phyloP scores from a whole-genome alignment of 2,113 vertebrate genomes.

The Epinephelus fuscoguttatus region DNA sequence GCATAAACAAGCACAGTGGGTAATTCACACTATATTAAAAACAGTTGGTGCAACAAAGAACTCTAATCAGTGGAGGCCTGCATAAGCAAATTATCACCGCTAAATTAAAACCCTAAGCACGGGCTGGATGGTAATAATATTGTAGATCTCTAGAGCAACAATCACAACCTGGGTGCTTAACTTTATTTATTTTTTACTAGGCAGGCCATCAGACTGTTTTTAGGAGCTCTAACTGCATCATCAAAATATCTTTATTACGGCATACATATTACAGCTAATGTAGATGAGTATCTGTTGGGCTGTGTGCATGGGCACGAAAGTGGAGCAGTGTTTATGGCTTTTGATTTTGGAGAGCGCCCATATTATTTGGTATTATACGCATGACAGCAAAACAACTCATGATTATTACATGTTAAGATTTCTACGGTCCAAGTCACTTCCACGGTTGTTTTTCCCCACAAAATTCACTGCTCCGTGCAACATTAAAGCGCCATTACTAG shows the following conservation, averaged over 20 bases:
- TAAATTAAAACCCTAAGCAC: constrained; percentile 93
- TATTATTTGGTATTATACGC: constrained; percentile 49
- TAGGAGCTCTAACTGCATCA: constrained; percentile 58
- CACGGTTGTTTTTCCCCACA: constrained; percentile 58
- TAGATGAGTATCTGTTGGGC: constrained; percentile 53
- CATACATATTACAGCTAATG: constrained; percentile 49
- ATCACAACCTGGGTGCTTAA: constrained; percentile 76
- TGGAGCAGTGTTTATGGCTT: constrained; percentile 30
- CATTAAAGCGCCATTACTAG: constrained; percentile 82
- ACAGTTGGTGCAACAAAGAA: constrained; percentile 94
- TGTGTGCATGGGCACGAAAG: constrained; percentile 39
- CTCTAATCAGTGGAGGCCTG: constrained; percentile 93
- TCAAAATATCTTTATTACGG: constrained; percentile 64
- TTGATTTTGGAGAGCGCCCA: constrained; percentile 30
- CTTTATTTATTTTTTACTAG: constrained; percentile 74
- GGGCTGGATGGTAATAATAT: constrained; percentile 79
- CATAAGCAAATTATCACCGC: constrained; percentile 97
- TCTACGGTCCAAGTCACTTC: constrained; percentile 57
- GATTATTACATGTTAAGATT: constrained; percentile 63
- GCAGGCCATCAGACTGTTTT: constrained; percentile 58
- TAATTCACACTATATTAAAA: constrained; percentile 98
- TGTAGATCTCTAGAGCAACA: constrained; percentile 74
- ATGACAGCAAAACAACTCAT: constrained; percentile 51
- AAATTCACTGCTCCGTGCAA: constrained; percentile 63
- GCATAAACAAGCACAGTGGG: constrained; percentile 97